phyloP scores from a whole-genome alignment of 2,113 vertebrate genomes.

The Heloderma charlesbogerti region DNA sequence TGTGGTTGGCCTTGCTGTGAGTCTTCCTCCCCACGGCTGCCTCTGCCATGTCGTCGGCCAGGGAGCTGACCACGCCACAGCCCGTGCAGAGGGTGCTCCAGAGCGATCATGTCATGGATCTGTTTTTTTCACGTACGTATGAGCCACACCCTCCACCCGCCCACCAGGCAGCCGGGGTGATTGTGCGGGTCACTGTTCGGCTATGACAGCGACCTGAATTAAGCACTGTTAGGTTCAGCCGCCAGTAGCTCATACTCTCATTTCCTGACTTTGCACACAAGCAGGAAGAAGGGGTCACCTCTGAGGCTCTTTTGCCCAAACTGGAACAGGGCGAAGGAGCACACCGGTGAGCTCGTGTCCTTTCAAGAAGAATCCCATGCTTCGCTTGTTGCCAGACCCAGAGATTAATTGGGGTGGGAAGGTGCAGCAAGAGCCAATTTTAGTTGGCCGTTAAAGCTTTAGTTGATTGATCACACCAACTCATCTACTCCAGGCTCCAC shows the following conservation, averaged over 20 bases:
- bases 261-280: not conserved
- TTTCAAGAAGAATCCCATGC: not conserved
- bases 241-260: too few relatives aligned
- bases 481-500: not conserved
- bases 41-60: too few relatives aligned
- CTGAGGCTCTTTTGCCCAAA: not conserved
- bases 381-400: too few relatives aligned
- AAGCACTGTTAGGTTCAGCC: not conserved
- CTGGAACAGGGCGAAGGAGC: too few relatives aligned
- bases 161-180: not conserved
- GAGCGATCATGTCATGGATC: too few relatives aligned
- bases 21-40: too few relatives aligned
- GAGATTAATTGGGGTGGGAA: not conserved
- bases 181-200: not conserved
- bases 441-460: not conserved
- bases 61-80: too few relatives aligned
- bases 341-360: not conserved
- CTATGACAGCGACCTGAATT: not conserved
- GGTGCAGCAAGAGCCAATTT: not conserved
- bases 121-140: fast-evolving
- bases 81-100: too few relatives aligned
- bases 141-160: not conserved
- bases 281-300: not conserved
- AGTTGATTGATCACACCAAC: not conserved
- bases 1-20: not conserved